Conservation (phyloP, 2,888 invertebrate species). For the Andricus quercusramuli region DNA sequence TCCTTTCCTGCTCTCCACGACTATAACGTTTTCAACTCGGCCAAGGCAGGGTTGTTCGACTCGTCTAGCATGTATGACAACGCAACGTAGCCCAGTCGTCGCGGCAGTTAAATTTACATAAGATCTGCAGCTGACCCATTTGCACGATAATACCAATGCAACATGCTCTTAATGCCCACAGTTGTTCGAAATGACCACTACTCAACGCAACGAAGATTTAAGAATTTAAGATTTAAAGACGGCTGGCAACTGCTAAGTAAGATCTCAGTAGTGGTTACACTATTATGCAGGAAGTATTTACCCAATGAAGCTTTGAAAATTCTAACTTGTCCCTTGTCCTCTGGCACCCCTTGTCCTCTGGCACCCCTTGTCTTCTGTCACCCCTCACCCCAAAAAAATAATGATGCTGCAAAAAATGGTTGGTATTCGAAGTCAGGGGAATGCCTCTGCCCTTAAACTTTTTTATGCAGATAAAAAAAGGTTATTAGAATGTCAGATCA, state of each 20-base stretch:
- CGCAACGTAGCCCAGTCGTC: conserved; percentile 36
- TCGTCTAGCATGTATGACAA: conserved; percentile 53
- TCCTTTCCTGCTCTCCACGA: conserved; percentile 37
- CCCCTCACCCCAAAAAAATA: background rate
- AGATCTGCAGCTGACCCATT: conserved; percentile 59
- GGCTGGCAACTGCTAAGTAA: background rate
- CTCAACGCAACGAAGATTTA: background rate
- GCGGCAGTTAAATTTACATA: conserved; percentile 60
- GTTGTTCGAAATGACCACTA: background rate
- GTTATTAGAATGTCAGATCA: background rate
- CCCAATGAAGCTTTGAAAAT: background rate
- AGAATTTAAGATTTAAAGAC: background rate
- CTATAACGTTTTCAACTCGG: conserved; percentile 57
- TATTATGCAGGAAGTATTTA: background rate
- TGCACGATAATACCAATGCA: conserved; percentile 56
- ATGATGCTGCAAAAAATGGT: background rate
- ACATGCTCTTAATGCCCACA: conserved; percentile 49
- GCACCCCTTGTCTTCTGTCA: background rate
- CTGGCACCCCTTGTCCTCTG: background rate
- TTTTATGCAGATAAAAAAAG: background rate
- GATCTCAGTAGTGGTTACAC: background rate
- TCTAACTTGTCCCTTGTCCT: background rate
- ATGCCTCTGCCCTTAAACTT: background rate
- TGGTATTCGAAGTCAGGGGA: background rate
- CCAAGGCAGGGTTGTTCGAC: conserved; percentile 61